Percentiles rank a stretch among this genome's conserved stretches.
phyloP scores from a whole-genome alignment of 2,797 vertebrate species.

The Cyclura pinguis region DNA sequence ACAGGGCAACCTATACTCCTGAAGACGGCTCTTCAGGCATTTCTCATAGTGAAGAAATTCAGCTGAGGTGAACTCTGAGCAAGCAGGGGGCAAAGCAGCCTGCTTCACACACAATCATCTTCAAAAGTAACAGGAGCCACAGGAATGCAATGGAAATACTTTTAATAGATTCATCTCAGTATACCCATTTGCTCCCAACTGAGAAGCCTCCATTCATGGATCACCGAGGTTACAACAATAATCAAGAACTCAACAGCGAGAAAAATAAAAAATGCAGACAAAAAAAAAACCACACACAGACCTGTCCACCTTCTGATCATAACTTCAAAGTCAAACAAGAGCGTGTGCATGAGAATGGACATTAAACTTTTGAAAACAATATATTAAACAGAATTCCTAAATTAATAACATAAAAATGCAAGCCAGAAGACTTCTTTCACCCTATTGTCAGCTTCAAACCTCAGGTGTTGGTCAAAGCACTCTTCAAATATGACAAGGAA shows the following conservation, averaged over 20 bases:
- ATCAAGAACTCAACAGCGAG: slow-evolving; percentile 2
- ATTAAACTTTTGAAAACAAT: slow-evolving; percentile 47
- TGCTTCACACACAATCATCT: slow-evolving; percentile 57
- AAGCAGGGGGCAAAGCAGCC: slow-evolving; percentile 9
- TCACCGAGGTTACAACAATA: slow-evolving; percentile 45
- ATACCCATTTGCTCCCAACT: slow-evolving; percentile 25
- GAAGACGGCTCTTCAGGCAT: slow-evolving; percentile 53
- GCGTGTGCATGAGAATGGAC: neutral
- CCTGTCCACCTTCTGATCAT: slow-evolving; percentile 30
- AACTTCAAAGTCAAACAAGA: slow-evolving; percentile 57
- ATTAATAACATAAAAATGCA: slow-evolving; percentile 42
- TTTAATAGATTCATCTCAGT: slow-evolving; percentile 45
- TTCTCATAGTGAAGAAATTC: slow-evolving; percentile 48
- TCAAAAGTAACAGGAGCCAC: slow-evolving; percentile 9
- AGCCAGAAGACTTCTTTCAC: slow-evolving; percentile 34
- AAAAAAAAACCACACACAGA: neutral
- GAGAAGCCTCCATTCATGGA: slow-evolving; percentile 43
- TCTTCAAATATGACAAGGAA: slow-evolving; percentile 75
- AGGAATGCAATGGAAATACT: slow-evolving; percentile 14
- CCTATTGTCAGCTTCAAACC: slow-evolving; percentile 59
- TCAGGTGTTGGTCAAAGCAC: slow-evolving; percentile 72
- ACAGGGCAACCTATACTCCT: slow-evolving; percentile 29
- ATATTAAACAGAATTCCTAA: slow-evolving; percentile 51
- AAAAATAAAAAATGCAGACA: slow-evolving; percentile 22
- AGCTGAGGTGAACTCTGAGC: neutral